Percentiles rank a stretch among this genome's conserved stretches.
phyloP scores from a whole-genome alignment of 2,113 vertebrate species.

The Platysternon megacephalum region DNA sequence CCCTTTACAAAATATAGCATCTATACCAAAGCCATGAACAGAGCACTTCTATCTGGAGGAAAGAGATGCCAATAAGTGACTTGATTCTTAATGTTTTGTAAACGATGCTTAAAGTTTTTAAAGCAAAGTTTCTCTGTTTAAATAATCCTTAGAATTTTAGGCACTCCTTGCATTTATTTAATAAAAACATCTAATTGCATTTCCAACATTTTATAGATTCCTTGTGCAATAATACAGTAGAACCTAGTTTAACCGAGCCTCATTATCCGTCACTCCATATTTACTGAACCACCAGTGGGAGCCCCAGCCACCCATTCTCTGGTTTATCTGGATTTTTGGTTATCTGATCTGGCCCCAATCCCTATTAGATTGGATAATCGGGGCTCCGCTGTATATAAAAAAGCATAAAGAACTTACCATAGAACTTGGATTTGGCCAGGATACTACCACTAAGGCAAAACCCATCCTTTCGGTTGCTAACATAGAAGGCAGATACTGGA shows the following conservation, averaged over 20 bases:
- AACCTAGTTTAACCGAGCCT: neutral
- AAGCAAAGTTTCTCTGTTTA: neutral
- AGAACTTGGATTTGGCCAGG: conserved; percentile 98
- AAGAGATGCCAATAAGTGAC: neutral
- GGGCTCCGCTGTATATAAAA: neutral
- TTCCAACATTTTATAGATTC: neutral
- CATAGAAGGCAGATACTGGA: conserved; percentile 96
- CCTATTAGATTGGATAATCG: neutral
- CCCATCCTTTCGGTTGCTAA: conserved; percentile 98
- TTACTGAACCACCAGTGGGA: neutral
- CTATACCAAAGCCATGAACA: neutral
- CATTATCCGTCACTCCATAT: neutral
- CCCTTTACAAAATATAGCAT: neutral
- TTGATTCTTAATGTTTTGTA: neutral
- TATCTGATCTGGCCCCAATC: neutral
- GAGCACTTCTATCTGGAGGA: neutral
- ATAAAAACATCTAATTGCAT: neutral
- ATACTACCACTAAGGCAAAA: conserved; percentile 99
- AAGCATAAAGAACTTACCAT: conserved; percentile 81
- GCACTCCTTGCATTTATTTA: neutral
- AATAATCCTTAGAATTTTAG: neutral
- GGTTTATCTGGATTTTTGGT: neutral
- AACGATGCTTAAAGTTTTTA: neutral
- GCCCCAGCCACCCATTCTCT: neutral
- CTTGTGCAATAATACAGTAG: neutral